Base-by-base conservation (phyloP, 2,113 vertebrate genomes). In the Gnathonemus longibarbis region DNA sequence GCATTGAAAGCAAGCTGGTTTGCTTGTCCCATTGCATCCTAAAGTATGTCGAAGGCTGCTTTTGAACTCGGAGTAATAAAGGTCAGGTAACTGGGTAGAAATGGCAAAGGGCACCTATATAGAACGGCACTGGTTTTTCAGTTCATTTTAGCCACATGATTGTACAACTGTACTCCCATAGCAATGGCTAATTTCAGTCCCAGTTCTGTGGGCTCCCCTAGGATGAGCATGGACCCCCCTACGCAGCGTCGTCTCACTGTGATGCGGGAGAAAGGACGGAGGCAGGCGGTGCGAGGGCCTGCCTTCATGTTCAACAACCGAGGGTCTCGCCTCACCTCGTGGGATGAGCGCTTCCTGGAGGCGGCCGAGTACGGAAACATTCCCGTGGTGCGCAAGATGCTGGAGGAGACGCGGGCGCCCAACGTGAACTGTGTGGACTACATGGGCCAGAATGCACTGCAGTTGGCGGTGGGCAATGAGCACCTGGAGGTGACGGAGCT, bases 371-470 rank as follows among this genome's bases (percentile, higher is more conserved):
- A 97, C 1, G 97, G 97, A 21, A 97, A 97, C 94, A 97, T 97
- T 91, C 97, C 97, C 0, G 97, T 97, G 89, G 96, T 97, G 92
- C 96, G 97, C 93, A 96, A 96, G 91, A 97, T 97, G 97, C 93
- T 97, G 88, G 97, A 97, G 90, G 97, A 97, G 92, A 96, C 95
- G 49, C 93, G 92, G 90, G 98, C 97, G 0, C 96, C 99, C 86
- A 99, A 98, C 94, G 97, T 97, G 88, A 99, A 99, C 86, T 98
- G 97, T 0, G 98, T 99, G 1, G 98, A 99, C 95, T 99, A 99
- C 93, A 99, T 99, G 98, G 98, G 98, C 85, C 98, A 99, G 92
- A 99, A 99, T 0, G 96, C 98, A 2, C 93, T 99, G 92, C 98
- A 99, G 94, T 91, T 99, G 84, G 98, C 98, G 0, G 98, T 99